Base-by-base conservation (phyloP, 2,888 invertebrate species). In the Scrobipalpa atriplicella region DNA sequence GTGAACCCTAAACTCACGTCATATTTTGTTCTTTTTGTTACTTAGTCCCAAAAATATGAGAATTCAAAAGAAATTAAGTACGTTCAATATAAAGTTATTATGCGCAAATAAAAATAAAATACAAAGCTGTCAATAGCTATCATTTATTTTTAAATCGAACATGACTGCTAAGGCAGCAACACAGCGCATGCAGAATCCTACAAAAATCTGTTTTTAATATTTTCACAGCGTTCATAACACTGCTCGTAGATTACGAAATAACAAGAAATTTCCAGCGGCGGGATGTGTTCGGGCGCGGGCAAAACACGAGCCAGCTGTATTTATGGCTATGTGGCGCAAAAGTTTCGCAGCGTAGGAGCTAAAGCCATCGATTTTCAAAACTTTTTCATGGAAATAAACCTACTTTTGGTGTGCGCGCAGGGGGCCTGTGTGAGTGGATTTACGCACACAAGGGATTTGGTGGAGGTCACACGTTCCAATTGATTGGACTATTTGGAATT, bases 311-410 rank as follows among this genome's bases (percentile, higher is more conserved):
- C 74, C 73, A 71, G 79, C 75, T 79, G 85, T 92, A 92, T 92
- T 92, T 92, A 92, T 92, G 90, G 91, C 84, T 91, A 88, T 91
- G 90, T 86, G 91, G 84, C 84, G 89, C 85, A 87, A 91, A 92
- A 92, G 85, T 92, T 92, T 90, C 81, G 81, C 82, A 87, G 89
- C 89, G 90, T 89, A 87, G 90, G 90, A 90, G 92, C 91, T 90
- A 82, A 89, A 90, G 89, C 91, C 91, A 92, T 92, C 93, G 93
- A 93, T 93, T 93, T 93, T 92, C 92, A 89, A 92, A 93, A 93
- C 91, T 93, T 93, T 93, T 93, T 93, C 93, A 91, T 92, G 92
- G 92, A 92, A 91, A 93, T 91, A 92, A 92, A 92, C 92, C 92
- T 89, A 92, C 92, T 92, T 91, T 90, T 86, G 84, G 86, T 88